A percentile compares a stretch with the other conserved stretches of the same genome.
Evolutionary conservation across 1,140 invertebrate genomes (phyloP).

Genomic region (Arctopsyche grandis): DNA sequence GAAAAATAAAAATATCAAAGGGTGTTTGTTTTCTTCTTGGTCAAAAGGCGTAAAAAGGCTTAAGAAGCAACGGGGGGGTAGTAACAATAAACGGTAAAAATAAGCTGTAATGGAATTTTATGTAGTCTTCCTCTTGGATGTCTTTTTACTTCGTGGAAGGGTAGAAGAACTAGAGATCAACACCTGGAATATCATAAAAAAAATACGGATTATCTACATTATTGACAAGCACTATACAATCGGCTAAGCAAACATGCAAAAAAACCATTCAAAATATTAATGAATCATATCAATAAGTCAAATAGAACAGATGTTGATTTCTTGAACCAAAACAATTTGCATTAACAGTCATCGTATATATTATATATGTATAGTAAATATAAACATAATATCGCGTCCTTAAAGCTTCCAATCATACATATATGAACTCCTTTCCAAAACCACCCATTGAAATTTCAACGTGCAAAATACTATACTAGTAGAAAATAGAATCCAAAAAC

Average conservation of each 20-base stretch:
- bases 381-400: no score
- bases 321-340: no score
- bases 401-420: no score
- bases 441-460: no score
- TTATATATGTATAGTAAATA: no score
- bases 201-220: slow-evolving; percentile 34
- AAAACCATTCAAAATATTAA: not conserved
- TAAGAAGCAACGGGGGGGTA: not conserved
- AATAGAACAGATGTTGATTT: no score
- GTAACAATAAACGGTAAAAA: not conserved
- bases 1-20: not conserved
- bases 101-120: slow-evolving; percentile 54
- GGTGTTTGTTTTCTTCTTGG: not conserved
- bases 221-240: not conserved
- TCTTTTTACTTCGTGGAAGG: slow-evolving; percentile 66
- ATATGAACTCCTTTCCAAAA: no score
- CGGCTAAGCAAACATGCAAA: not conserved
- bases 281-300: no score
- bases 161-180: slow-evolving; percentile 66
- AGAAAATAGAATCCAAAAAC: no score
- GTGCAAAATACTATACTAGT: no score
- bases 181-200: slow-evolving; percentile 60
- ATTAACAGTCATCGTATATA: no score
- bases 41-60: slow-evolving; percentile 3
- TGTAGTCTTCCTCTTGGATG: slow-evolving; percentile 67